phyloP scores from a whole-genome alignment of 2,888 invertebrate species.

The Mimas tiliae region DNA sequence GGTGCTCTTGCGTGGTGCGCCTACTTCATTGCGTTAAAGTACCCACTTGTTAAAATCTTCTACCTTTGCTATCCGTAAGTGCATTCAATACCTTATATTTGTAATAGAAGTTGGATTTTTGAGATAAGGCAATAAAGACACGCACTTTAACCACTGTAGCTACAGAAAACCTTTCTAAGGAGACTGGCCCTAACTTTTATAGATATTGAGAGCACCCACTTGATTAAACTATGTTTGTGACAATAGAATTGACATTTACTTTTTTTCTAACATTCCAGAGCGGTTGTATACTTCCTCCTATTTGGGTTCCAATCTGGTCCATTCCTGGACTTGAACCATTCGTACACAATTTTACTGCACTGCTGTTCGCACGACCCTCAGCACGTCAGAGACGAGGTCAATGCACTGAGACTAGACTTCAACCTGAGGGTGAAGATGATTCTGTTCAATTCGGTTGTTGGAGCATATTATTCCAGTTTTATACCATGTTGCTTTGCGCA shows the following conservation, averaged over 20 bases:
- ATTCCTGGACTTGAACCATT: constrained; percentile 87
- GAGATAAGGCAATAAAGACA: too few relatives aligned
- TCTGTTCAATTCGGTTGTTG: constrained; percentile 92
- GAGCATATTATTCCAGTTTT: constrained; percentile 95
- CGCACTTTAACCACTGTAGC: too few relatives aligned
- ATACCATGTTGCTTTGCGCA: constrained; percentile 96
- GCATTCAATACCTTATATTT: constrained; percentile 29
- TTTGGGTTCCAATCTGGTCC: constrained; percentile 92
- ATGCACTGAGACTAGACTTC: constrained; percentile 93
- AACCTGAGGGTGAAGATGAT: constrained; percentile 95
- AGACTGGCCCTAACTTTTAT: too few relatives aligned
- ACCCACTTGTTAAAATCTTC: constrained; percentile 91
- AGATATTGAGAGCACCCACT: too few relatives aligned
- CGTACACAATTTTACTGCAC: constrained; percentile 87
- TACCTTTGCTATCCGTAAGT: constrained; percentile 96
- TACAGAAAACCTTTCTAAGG: too few relatives aligned
- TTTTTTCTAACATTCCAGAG: constrained; percentile 69
- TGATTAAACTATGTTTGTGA: background rate
- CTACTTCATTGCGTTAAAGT: constrained; percentile 89
- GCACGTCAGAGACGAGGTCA: constrained; percentile 93
- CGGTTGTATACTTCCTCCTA: constrained; percentile 90
- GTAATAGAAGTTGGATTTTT: too few relatives aligned
- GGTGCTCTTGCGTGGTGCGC: constrained; percentile 87
- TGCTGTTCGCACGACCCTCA: constrained; percentile 90
- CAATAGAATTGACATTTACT: background rate